These are phyloP conservation scores for Glyphotaelius pellucidus DNA, from an alignment of 2,888 invertebrate genomes.

Conservation along the genomic window DNA sequence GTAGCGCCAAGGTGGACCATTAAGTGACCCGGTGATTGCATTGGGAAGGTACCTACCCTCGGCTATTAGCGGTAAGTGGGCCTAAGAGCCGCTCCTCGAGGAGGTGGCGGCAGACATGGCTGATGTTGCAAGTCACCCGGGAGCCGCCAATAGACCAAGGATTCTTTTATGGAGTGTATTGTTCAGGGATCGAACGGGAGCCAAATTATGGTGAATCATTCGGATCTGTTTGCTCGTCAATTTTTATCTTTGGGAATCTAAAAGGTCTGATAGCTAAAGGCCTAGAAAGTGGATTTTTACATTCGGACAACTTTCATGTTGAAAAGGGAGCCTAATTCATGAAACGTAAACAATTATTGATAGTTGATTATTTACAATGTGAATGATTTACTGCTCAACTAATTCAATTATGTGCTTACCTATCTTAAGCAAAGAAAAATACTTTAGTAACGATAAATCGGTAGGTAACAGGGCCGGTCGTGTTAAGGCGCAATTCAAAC, in stretches of 20 bases:
- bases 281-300: no score
- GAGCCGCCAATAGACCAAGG: conserved; percentile 35
- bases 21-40: conserved; percentile 57
- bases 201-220: conserved; percentile 26
- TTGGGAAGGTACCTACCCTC: conserved; percentile 12
- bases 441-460: no score
- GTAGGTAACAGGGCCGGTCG: no score
- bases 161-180: conserved; percentile 16
- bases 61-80: conserved; percentile 62
- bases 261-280: no score
- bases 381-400: no score
- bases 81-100: conserved; percentile 32
- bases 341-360: no score
- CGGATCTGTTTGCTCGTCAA: neutral
- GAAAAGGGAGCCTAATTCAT: no score
- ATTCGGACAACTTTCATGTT: no score
- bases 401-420: no score
- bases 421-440: no score
- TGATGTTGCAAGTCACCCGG: conserved; percentile 51
- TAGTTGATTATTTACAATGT: no score
- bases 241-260: neutral
- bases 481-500: no score
- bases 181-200: neutral
- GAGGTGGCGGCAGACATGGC: neutral
- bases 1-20: conserved; percentile 42